Conservation (phyloP, 2,797 vertebrate genomes). For the Takifugu ocellatus region DNA sequence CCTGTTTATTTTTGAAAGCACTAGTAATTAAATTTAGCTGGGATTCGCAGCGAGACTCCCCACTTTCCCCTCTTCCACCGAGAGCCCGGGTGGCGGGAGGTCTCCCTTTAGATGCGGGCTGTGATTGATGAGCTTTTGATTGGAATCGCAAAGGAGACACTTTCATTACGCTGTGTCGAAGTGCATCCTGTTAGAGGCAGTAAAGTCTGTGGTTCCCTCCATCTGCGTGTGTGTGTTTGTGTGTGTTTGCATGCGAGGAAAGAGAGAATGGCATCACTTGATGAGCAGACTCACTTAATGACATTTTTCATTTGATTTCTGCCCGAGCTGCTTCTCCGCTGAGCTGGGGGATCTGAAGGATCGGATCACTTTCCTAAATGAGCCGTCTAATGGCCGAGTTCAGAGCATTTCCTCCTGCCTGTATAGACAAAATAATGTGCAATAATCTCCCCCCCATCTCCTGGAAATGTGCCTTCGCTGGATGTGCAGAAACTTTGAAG, state of each 20-base stretch:
- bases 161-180: conserved; percentile 77
- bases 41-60: conserved; percentile 28
- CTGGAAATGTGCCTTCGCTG: conserved; percentile 20
- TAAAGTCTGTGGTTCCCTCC: conserved; percentile 45
- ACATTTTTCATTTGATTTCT: conserved; percentile 65
- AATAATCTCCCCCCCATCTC: conserved; percentile 44
- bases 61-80: conserved; percentile 42
- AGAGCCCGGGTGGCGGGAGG: conserved; percentile 16
- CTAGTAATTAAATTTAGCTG: conserved; percentile 60
- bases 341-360: conserved; percentile 47
- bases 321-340: conserved; percentile 36
- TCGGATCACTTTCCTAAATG: conserved; percentile 49
- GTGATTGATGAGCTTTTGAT: conserved; percentile 81
- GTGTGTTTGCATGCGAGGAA: conserved; percentile 8
- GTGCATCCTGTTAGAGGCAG: conserved; percentile 68
- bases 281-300: conserved; percentile 66
- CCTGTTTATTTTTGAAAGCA: conserved; percentile 53
- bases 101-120: conserved; percentile 56
- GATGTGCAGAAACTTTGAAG: background rate
- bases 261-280: conserved; percentile 44
- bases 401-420: conserved; percentile 29
- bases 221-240: conserved; percentile 6
- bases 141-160: conserved; percentile 73
- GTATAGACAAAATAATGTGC: conserved; percentile 29
- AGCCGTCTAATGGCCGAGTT: conserved; percentile 46